These are phyloP conservation scores for Lucifuga dentata DNA, from an alignment of 2,113 vertebrate species.

Conservation along the genomic window DNA sequence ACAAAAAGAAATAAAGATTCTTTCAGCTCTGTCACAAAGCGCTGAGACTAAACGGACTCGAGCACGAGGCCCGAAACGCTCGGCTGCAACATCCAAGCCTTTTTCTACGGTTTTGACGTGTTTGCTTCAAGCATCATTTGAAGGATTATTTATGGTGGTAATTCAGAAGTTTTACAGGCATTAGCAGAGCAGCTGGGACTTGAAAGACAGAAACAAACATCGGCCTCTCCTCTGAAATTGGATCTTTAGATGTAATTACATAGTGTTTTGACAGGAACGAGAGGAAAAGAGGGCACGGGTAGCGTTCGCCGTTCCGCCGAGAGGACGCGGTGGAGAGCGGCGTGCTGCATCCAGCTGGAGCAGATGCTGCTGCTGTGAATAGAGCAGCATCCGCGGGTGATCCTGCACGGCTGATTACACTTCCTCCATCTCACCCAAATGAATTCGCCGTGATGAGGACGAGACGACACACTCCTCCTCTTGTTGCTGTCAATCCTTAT, in stretches of 20 bases:
- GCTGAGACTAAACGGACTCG: too few species aligned
- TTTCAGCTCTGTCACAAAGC: too few species aligned
- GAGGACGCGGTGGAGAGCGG: slow-evolving; percentile 39
- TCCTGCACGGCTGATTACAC: slow-evolving; percentile 76
- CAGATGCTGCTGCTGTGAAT: slow-evolving; percentile 76
- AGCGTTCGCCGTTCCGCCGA: slow-evolving; percentile 39
- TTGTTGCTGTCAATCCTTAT: slow-evolving; percentile 41
- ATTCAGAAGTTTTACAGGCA: slow-evolving; percentile 63
- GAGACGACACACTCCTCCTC: slow-evolving; percentile 50
- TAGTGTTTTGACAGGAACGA: slow-evolving; percentile 71
- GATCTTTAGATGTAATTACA: slow-evolving; percentile 79
- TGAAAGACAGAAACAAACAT: slow-evolving; percentile 78
- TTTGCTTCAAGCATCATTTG: slow-evolving; percentile 31
- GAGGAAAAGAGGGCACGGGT: slow-evolving; percentile 64
- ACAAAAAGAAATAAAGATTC: too few species aligned
- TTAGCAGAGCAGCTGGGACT: slow-evolving; percentile 80
- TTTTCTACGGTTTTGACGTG: too few species aligned
- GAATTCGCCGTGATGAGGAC: slow-evolving; percentile 73
- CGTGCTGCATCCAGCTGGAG: slow-evolving; percentile 60
- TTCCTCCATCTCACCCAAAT: slow-evolving; percentile 70
- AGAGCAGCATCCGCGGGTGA: slow-evolving; percentile 68
- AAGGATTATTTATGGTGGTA: slow-evolving; percentile 52
- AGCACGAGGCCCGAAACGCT: too few species aligned
- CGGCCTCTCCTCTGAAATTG: slow-evolving; percentile 57
- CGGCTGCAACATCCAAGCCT: too few species aligned